These are phyloP conservation scores for Chlorodrepanis virens DNA, from an alignment of 2,113 vertebrate species.

Conservation along the genomic window DNA sequence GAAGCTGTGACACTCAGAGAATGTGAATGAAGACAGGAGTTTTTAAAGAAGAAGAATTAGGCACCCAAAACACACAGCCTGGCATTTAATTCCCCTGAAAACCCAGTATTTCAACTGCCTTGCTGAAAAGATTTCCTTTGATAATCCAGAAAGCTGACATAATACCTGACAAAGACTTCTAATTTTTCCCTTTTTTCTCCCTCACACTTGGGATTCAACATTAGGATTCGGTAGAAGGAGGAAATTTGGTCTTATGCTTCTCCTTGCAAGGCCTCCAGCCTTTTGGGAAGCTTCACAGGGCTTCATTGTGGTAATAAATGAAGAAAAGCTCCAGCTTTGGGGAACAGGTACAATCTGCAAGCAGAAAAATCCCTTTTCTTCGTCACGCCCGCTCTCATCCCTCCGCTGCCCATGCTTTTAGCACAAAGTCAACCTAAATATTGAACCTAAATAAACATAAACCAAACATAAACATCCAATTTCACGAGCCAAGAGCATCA, in stretches of 20 bases:
- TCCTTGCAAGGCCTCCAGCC: not conserved
- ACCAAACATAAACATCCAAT: not conserved
- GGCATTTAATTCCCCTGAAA: not conserved
- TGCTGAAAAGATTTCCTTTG: slow-evolving; percentile 3
- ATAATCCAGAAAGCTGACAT: slow-evolving; percentile 4
- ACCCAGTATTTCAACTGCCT: not conserved
- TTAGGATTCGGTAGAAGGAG: not conserved
- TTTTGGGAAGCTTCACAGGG: not conserved
- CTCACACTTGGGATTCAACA: not conserved
- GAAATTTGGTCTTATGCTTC: not conserved
- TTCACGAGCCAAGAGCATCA: not conserved
- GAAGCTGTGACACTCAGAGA: not conserved
- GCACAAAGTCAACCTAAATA: not conserved
- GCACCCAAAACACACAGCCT: not conserved
- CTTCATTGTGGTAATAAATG: not conserved
- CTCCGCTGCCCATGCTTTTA: not conserved
- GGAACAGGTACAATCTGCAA: not conserved
- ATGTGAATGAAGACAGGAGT: not conserved
- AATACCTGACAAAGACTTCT: not conserved
- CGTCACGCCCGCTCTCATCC: accelerated
- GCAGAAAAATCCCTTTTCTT: not conserved
- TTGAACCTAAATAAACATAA: not conserved
- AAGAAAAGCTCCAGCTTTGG: not conserved
- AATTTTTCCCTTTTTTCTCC: not conserved
- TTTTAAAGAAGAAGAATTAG: not conserved